These are phyloP conservation scores for Scomber scombrus DNA, from an alignment of 2,113 vertebrate species.

Conservation along the genomic window DNA sequence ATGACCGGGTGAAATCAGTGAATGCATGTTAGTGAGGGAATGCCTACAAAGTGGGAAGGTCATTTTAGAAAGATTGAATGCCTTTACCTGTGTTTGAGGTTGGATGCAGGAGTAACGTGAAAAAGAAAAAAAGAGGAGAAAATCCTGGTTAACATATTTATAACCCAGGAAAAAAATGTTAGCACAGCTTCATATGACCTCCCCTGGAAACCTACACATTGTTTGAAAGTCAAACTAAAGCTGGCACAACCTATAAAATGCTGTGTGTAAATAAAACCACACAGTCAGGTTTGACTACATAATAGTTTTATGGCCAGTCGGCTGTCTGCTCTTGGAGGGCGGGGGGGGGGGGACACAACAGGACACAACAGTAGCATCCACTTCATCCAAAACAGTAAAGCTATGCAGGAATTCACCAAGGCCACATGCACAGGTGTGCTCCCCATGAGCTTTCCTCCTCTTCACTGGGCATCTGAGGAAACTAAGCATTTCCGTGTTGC, in stretches of 20 bases:
- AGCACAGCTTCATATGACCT: constrained; percentile 31
- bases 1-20: constrained; percentile 59
- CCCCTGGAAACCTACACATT: constrained; percentile 16
- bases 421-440: constrained; percentile 66
- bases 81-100: neutral
- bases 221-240: constrained; percentile 33
- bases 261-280: constrained; percentile 40
- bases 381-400: constrained; percentile 25
- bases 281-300: constrained; percentile 42
- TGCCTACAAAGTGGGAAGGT: neutral
- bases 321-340: constrained; percentile 34
- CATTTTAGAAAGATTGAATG: neutral
- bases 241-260: constrained; percentile 17
- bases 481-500: constrained; percentile 61
- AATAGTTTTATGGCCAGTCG: constrained; percentile 21
- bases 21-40: constrained; percentile 26
- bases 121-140: constrained; percentile 1
- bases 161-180: constrained; percentile 15
- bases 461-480: constrained; percentile 37
- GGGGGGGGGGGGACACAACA: constrained; percentile 2
- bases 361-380: constrained; percentile 37
- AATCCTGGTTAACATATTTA: neutral
- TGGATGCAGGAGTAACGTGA: neutral
- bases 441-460: constrained; percentile 60
- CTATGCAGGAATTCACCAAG: constrained; percentile 64